phyloP scores from a whole-genome alignment of 2,888 invertebrate genomes.

The Drosophila rellima region DNA sequence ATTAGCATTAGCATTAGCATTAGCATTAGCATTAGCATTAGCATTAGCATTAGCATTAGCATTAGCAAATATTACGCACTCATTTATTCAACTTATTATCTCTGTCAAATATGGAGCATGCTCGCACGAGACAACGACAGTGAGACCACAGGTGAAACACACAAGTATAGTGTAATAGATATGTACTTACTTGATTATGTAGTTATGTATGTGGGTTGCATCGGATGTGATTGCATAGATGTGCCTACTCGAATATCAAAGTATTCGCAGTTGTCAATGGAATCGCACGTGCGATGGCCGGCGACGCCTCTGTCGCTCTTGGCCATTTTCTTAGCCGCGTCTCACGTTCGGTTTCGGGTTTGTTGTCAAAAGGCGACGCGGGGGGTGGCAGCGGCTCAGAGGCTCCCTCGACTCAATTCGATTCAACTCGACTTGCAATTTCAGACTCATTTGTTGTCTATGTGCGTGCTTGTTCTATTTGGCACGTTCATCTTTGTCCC shows the following conservation, averaged over 20 bases:
- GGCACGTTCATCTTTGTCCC: constrained; percentile 44
- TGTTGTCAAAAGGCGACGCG: constrained; percentile 11
- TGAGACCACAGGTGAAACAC: too few species aligned
- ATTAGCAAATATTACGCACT: too few species aligned
- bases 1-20: not conserved
- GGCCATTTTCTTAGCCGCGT: constrained; percentile 30
- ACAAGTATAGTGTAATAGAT: not conserved
- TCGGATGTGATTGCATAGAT: constrained; percentile 14
- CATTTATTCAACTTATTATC: too few species aligned
- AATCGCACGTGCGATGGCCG: constrained; percentile 36
- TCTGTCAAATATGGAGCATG: too few species aligned
- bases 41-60: constrained; percentile 1
- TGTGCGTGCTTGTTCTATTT: constrained; percentile 46
- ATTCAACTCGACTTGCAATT: constrained; percentile 17
- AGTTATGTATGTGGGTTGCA: constrained; percentile 1
- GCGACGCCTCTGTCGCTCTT: constrained; percentile 2
- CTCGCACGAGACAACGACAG: constrained; percentile 1
- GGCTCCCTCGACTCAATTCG: constrained; percentile 1
- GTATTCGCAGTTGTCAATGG: constrained; percentile 15
- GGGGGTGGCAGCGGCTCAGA: not conserved
- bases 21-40: constrained; percentile 1
- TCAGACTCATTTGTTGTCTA: constrained; percentile 32
- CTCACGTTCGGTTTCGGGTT: constrained; percentile 34
- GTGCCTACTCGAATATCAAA: constrained; percentile 15
- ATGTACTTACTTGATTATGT: not conserved